Evolutionary conservation across 2,113 vertebrate genomes (phyloP).

Genomic region (Chloroceryle aenea): DNA sequence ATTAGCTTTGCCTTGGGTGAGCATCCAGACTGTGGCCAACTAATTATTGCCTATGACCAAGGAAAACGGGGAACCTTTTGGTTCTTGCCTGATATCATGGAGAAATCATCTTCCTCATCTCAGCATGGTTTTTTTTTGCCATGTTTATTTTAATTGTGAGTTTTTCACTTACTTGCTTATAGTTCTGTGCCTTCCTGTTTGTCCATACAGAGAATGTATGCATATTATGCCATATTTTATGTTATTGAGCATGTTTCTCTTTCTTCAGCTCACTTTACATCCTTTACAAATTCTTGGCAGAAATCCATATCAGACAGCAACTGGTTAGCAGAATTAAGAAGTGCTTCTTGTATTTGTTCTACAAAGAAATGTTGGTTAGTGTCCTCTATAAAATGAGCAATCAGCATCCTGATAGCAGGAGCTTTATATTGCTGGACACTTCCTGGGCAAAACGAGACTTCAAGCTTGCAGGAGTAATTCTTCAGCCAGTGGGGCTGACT

Average conservation of each 20-base stretch:
- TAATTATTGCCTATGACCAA: accelerated
- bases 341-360: background rate
- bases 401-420: background rate
- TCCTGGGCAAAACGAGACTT: background rate
- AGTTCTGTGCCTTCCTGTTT: background rate
- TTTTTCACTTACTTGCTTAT: background rate
- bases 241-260: background rate
- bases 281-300: background rate
- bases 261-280: background rate
- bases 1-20: background rate
- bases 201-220: background rate
- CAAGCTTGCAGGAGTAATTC: background rate
- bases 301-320: background rate
- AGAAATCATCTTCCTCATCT: background rate
- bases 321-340: background rate
- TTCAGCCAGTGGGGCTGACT: background rate
- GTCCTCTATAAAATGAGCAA: background rate
- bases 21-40: background rate
- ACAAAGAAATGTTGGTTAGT: background rate
- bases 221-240: background rate
- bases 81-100: background rate
- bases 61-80: background rate
- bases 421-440: background rate
- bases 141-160: background rate
- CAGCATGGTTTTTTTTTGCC: background rate